A percentile compares a stretch with the other conserved stretches of the same genome.
phyloP scores from a whole-genome alignment of 2,888 invertebrate species.

The Apotomis turbidana region DNA sequence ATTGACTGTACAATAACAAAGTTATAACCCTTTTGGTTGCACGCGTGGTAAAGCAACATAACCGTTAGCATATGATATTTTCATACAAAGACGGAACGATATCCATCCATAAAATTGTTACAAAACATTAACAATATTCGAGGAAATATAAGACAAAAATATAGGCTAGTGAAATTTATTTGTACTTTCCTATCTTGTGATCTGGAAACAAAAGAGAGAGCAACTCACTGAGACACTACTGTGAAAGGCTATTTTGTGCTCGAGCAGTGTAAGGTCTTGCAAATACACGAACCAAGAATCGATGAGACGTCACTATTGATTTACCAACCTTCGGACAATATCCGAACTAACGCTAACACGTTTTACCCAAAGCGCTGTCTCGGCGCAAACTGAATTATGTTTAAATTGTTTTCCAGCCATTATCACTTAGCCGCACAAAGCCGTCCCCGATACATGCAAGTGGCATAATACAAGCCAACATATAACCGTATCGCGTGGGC shows the following conservation, averaged over 20 bases:
- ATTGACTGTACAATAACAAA: constrained; percentile 34
- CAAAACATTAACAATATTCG: not conserved
- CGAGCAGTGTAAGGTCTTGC: not conserved
- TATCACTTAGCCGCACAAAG: constrained; percentile 42
- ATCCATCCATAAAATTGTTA: not conserved
- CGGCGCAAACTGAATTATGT: constrained; percentile 38
- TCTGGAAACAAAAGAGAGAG: not conserved
- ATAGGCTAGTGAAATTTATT: not conserved
- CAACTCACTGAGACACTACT: not conserved
- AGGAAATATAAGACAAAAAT: not conserved
- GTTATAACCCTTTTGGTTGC: constrained; percentile 48
- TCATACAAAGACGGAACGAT: constrained; percentile 7
- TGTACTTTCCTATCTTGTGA: too few species aligned
- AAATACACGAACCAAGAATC: constrained; percentile 14
- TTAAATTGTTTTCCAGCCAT: constrained; percentile 41
- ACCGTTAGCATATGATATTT: constrained; percentile 16
- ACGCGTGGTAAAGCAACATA: constrained; percentile 14
- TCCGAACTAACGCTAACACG: constrained; percentile 18
- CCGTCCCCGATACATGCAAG: constrained; percentile 52
- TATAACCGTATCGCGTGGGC: constrained; percentile 63
- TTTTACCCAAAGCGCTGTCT: constrained; percentile 25
- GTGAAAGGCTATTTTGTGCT: not conserved
- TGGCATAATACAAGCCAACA: constrained; percentile 50
- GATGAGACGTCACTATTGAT: constrained; percentile 18
- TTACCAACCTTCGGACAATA: constrained; percentile 13